Conservation (phyloP, 2,113 vertebrate species). For the Myrmophylax atrothorax region DNA sequence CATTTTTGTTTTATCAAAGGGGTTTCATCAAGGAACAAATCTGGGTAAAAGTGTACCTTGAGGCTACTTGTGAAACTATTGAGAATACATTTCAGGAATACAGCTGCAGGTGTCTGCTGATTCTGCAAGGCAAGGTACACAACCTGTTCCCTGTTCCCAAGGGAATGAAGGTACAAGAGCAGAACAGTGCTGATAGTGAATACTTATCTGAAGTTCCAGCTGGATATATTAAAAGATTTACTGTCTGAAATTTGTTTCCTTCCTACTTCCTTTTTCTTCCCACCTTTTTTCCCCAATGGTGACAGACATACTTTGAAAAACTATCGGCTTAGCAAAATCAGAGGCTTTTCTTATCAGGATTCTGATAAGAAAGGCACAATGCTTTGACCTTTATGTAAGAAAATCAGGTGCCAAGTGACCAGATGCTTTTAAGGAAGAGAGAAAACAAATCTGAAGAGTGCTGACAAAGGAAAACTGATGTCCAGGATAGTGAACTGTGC, state of each 20-base stretch:
- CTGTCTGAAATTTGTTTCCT: background rate
- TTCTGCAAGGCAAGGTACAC: background rate
- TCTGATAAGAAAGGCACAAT: background rate
- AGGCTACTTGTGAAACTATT: background rate
- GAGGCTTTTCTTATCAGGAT: background rate
- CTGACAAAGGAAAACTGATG: background rate
- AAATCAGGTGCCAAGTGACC: background rate
- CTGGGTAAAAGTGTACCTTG: background rate
- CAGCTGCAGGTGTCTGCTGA: background rate
- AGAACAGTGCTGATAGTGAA: background rate
- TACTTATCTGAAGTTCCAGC: background rate
- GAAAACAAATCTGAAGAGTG: background rate
- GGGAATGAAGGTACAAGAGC: background rate
- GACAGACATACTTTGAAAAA: background rate
- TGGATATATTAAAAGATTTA: background rate
- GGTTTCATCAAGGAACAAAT: background rate
- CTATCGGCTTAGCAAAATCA: background rate
- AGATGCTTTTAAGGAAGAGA: background rate
- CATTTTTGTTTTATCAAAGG: background rate
- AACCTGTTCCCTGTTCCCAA: background rate
- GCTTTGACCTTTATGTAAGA: background rate
- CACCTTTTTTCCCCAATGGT: background rate
- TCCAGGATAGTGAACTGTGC: background rate
- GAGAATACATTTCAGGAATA: background rate
- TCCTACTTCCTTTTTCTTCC: background rate